Evolutionary conservation across 2,888 invertebrate genomes (phyloP).

Genomic region (Drosophila incognita): DNA sequence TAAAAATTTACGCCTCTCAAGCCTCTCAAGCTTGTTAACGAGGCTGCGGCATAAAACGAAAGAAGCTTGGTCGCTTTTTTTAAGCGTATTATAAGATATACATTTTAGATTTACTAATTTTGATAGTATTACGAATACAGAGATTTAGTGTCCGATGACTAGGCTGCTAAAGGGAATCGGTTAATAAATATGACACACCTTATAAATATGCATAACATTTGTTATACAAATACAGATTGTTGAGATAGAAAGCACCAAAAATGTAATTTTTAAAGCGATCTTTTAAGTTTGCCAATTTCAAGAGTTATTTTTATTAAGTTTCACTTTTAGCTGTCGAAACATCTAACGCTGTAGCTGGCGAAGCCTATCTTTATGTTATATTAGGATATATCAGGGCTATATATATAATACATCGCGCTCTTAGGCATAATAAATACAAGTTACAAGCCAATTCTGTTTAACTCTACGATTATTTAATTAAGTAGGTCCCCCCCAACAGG

Average conservation of each 20-base stretch:
- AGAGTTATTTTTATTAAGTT: neutral
- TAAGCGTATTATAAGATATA: neutral
- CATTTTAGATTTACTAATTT: neutral
- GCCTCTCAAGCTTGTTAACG: neutral
- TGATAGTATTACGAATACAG: neutral
- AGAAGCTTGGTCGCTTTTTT: neutral
- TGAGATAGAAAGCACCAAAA: neutral
- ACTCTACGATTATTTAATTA: conserved; percentile 13
- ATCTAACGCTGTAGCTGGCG: neutral
- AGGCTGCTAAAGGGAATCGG: neutral
- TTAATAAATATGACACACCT: neutral
- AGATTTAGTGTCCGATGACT: neutral
- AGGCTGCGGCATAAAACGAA: neutral
- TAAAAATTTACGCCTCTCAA: conserved; percentile 20
- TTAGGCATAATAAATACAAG: neutral
- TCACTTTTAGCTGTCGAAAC: neutral
- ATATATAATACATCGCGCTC: neutral
- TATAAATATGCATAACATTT: neutral
- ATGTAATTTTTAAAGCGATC: neutral
- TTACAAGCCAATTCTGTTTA: neutral
- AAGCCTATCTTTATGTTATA: neutral
- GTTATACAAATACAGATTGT: neutral
- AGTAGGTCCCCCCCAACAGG: neutral
- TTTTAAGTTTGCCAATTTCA: neutral
- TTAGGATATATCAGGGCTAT: neutral